Conservation (phyloP, 2,113 vertebrate genomes). For the Caranx melampygus region DNA sequence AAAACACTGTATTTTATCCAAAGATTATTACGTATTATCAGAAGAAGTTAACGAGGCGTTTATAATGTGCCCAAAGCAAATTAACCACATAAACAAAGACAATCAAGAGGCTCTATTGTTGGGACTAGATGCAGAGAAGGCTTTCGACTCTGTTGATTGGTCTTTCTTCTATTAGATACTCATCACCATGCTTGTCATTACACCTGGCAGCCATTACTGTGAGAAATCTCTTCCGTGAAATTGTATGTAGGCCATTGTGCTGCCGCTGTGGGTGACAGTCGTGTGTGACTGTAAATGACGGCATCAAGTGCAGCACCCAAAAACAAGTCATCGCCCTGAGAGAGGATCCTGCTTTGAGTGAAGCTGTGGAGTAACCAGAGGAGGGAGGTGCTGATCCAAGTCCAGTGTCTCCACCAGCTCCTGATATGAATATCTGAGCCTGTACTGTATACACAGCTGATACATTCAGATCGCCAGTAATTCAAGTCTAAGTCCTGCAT, state of each 20-base stretch:
- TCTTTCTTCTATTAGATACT: neutral
- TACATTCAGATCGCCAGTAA: no score
- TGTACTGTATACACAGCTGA: no score
- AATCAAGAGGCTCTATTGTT: neutral
- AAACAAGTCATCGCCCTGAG: neutral
- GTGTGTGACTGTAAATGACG: slow-evolving; percentile 11
- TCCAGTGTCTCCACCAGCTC: no score
- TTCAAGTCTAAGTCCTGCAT: no score
- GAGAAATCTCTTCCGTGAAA: slow-evolving; percentile 33
- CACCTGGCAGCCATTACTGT: slow-evolving; percentile 50
- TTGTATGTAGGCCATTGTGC: slow-evolving; percentile 10
- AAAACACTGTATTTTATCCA: no score
- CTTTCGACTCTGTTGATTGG: slow-evolving; percentile 7
- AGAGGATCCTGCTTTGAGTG: neutral
- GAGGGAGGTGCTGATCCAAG: neutral
- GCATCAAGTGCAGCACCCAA: neutral
- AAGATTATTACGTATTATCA: no score
- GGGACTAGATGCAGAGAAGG: slow-evolving; percentile 3
- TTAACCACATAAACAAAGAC: neutral
- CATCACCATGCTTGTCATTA: slow-evolving; percentile 33
- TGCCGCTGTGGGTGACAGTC: slow-evolving; percentile 16
- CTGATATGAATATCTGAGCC: no score
- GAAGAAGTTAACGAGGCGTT: no score
- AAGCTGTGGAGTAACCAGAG: neutral
- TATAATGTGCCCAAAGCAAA: neutral